Base-by-base conservation (phyloP, 2,888 invertebrate genomes). In the Entomobrya proxima region DNA sequence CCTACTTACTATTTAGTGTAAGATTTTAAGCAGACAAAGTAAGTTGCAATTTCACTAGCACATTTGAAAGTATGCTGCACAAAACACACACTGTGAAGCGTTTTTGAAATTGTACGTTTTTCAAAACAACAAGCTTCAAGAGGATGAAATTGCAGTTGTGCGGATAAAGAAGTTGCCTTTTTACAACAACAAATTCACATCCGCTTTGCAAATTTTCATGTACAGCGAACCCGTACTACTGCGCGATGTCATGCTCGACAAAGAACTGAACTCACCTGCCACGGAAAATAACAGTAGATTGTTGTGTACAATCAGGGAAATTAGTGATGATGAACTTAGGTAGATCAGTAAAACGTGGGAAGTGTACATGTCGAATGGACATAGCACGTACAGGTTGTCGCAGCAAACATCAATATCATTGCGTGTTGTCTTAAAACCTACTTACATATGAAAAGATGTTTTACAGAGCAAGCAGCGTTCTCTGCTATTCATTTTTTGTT, bases 321-420 rank as follows among this genome's bases (percentile, higher is more conserved):
- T 74, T 64, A 64, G 69, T 44, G 27, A 44, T 24, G 24, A 44
- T n/a, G n/a, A n/a, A n/a, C 13, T 69, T 44, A 69, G 69, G 69
- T 69, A 69, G 69, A 69, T 74, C 74, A 74, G 74, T 74, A 74
- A 47, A 52, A 74, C 74, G 74, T 74, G 47, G 74, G 74, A 74
- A 50, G 47, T 47, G 27, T 72, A 44, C 32, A 44, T 72, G 47
- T 67, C 11, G n/a, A n/a, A n/a, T 50, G n/a, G 4, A 9, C 15
- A 50, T n/a, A 4, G 4, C 11, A 27, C 13, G 21, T 27, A 58
- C 30, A 27, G 18, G 15, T 7, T 58, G 5, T 24, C 5, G 11
- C 27, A 5, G 64, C n/a, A 18, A 37, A 35, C 21, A 6, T 2
- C 15, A 18, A 37, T 37, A 67, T 9, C 11, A 18, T 35, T 27